phyloP scores from a whole-genome alignment of 2,888 invertebrate genomes.

The Tetragnatha montana region DNA sequence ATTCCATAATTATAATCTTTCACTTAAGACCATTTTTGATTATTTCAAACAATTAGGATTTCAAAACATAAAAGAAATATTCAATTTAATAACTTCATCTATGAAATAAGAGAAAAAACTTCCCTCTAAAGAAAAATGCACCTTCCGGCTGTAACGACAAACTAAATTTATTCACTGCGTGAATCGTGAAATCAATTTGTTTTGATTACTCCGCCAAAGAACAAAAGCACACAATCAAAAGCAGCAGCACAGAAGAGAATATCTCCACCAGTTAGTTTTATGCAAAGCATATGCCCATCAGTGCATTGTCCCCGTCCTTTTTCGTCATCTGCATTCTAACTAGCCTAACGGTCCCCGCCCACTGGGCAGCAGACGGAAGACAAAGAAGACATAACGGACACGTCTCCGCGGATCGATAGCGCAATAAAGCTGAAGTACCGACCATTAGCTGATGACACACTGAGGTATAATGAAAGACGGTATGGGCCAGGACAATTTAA shows the following conservation, averaged over 20 bases:
- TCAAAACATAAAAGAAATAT: too few species aligned
- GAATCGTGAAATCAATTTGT: too few species aligned
- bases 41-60: too few species aligned
- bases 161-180: too few species aligned
- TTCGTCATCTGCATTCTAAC: slow-evolving; percentile 60
- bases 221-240: too few species aligned
- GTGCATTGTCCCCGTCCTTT: slow-evolving; percentile 31
- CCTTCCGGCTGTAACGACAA: too few species aligned
- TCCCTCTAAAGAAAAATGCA: too few species aligned
- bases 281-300: slow-evolving; percentile 12
- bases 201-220: too few species aligned
- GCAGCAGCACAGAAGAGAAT: background rate
- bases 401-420: slow-evolving; percentile 26
- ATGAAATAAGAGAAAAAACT: too few species aligned
- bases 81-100: too few species aligned
- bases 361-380: slow-evolving; percentile 3
- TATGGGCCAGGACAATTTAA: slow-evolving; percentile 4
- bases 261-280: background rate
- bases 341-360: slow-evolving; percentile 4
- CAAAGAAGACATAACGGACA: background rate
- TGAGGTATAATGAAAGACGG: slow-evolving; percentile 27
- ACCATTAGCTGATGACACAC: slow-evolving; percentile 46
- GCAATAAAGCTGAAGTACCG: slow-evolving; percentile 16
- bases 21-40: too few species aligned
- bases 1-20: too few species aligned